phyloP scores from a whole-genome alignment of 2,888 invertebrate species.

The Drosophila meridiana region DNA sequence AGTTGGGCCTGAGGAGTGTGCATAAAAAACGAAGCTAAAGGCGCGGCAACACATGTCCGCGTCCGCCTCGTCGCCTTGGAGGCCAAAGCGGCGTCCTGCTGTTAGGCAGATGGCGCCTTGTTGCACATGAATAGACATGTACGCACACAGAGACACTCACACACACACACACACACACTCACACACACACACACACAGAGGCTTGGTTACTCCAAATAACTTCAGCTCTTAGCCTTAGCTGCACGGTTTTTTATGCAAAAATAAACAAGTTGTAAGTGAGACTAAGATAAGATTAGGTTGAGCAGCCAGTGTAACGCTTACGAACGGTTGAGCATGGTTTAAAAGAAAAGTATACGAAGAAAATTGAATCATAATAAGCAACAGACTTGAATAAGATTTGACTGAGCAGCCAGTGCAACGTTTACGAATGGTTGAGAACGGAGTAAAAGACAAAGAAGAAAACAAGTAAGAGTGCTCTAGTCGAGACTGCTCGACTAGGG shows the following conservation, averaged over 20 bases:
- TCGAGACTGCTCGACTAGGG: too few relatives aligned
- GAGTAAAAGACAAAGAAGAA: too few relatives aligned
- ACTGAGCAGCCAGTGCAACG: slow-evolving; percentile 11
- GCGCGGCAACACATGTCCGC: slow-evolving; percentile 44
- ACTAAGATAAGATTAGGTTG: too few relatives aligned
- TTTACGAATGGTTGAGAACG: not conserved
- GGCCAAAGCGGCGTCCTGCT: slow-evolving; percentile 30
- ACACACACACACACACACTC: slow-evolving; percentile 8
- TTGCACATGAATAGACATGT: slow-evolving; percentile 73
- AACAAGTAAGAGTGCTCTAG: too few relatives aligned
- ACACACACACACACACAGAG: not conserved
- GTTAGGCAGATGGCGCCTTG: slow-evolving; percentile 65
- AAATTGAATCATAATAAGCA: not conserved
- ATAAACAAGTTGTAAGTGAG: not conserved
- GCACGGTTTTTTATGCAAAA: not conserved
- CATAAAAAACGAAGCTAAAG: slow-evolving; percentile 4
- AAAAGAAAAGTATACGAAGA: not conserved
- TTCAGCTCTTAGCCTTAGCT: slow-evolving; percentile 27
- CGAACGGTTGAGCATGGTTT: not conserved
- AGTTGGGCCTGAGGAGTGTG: not conserved
- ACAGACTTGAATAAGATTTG: not conserved
- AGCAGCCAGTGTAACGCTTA: slow-evolving; percentile 16
- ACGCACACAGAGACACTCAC: slow-evolving; percentile 36
- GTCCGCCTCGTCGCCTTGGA: slow-evolving; percentile 48
- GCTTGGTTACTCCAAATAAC: slow-evolving; percentile 5